Evolutionary conservation across 2,888 invertebrate genomes (phyloP).

Genomic region (Hypomecis punctinalis): DNA sequence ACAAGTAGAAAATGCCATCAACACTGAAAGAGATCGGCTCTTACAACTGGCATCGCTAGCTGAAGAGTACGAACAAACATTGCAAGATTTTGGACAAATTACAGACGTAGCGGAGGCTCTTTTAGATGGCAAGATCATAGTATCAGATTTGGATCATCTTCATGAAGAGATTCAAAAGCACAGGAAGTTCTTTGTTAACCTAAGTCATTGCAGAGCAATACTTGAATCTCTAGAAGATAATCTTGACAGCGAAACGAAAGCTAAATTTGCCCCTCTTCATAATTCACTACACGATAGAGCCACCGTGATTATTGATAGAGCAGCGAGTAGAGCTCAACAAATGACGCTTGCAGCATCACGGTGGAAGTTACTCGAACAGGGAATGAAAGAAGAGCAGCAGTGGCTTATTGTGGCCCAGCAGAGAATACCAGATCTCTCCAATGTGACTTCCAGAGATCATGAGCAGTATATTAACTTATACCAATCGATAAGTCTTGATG

Average conservation of each 20-base stretch:
- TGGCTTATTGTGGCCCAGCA: conserved; percentile 94
- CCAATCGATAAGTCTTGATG: conserved; percentile 91
- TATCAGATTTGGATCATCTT: conserved; percentile 90
- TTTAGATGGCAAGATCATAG: conserved; percentile 90
- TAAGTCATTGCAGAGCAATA: conserved; percentile 94
- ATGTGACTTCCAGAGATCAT: conserved; percentile 92
- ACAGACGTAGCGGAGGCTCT: conserved; percentile 93
- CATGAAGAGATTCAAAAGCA: conserved; percentile 96
- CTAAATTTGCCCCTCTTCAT: conserved; percentile 89
- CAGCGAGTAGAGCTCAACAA: conserved; percentile 92
- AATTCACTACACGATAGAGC: conserved; percentile 91
- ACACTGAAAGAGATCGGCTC: conserved; percentile 90
- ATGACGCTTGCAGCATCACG: conserved; percentile 94
- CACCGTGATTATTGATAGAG: conserved; percentile 90
- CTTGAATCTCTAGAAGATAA: conserved; percentile 94
- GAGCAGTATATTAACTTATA: conserved; percentile 94
- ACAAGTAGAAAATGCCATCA: conserved; percentile 88
- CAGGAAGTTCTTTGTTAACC: conserved; percentile 94
- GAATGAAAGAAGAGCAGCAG: conserved; percentile 92
- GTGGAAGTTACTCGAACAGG: conserved; percentile 92
- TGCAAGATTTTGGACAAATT: conserved; percentile 94
- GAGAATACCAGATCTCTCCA: conserved; percentile 91
- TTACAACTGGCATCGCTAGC: conserved; percentile 90
- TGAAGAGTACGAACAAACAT: conserved; percentile 94
- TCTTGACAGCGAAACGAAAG: conserved; percentile 91